Evolutionary conservation across 2,797 vertebrate genomes (phyloP).

Genomic region (Squalus acanthias): DNA sequence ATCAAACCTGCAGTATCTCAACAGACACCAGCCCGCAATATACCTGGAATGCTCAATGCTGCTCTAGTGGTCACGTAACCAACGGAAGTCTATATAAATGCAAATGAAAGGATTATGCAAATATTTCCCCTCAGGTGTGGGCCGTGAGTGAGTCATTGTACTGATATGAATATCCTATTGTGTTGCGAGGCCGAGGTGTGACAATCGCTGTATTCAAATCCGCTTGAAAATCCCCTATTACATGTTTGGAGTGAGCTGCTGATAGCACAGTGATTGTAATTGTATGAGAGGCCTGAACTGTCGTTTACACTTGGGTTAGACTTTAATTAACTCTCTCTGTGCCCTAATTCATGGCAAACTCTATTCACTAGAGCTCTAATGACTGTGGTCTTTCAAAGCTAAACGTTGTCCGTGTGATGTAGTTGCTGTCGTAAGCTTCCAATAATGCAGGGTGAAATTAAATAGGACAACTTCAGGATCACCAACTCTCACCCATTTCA

Average conservation of each 20-base stretch:
- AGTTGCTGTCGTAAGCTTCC: too few species aligned
- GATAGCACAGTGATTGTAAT: not conserved
- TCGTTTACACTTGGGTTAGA: not conserved
- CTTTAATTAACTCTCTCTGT: not conserved
- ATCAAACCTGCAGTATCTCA: not conserved
- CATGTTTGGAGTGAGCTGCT: not conserved
- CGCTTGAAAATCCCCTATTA: not conserved
- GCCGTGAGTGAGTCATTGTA: not conserved
- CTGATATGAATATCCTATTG: not conserved
- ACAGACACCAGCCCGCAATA: not conserved
- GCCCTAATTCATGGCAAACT: not conserved
- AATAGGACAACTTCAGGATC: not conserved
- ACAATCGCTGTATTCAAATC: not conserved
- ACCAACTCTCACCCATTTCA: not conserved
- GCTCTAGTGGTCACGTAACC: not conserved
- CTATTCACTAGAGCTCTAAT: not conserved
- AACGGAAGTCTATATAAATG: not conserved
- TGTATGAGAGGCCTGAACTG: not conserved
- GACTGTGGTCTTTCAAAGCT: not conserved
- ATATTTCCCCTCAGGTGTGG: not conserved
- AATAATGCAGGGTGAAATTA: not conserved
- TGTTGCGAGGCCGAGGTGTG: not conserved
- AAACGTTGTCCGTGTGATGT: not conserved
- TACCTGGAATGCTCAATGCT: not conserved
- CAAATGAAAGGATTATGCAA: slow-evolving; percentile 1